phyloP scores from a whole-genome alignment of 2,797 vertebrate genomes.

The Craterocephalus amniculus region DNA sequence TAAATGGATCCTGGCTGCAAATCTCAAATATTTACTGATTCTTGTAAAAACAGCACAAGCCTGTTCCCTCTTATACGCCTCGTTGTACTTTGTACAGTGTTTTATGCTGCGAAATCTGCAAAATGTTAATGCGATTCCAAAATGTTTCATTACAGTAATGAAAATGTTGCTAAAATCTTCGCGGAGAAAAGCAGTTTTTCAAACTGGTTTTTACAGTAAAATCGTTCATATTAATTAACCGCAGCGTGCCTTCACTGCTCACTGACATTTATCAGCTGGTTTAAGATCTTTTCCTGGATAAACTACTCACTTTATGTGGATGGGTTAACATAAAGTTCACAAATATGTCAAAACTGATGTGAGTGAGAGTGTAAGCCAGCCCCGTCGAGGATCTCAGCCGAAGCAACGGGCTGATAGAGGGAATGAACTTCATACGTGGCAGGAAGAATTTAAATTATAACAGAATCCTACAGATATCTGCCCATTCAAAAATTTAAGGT shows the following conservation, averaged over 20 bases:
- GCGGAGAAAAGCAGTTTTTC: neutral
- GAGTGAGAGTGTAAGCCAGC: constrained; percentile 1
- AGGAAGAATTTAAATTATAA: neutral
- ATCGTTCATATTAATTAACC: neutral
- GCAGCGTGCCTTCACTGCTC: neutral
- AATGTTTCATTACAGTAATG: constrained; percentile 26
- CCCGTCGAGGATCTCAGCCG: neutral
- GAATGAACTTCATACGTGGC: neutral
- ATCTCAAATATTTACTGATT: constrained; percentile 46
- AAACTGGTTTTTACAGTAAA: constrained; percentile 25
- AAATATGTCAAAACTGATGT: neutral
- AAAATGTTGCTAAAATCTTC: neutral
- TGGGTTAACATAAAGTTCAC: neutral
- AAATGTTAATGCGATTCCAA: constrained; percentile 12
- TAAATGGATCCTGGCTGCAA: constrained; percentile 50
- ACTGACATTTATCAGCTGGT: constrained; percentile 24
- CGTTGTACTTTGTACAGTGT: neutral
- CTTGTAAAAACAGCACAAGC: constrained; percentile 18
- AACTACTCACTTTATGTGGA: constrained; percentile 2
- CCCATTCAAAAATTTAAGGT: neutral
- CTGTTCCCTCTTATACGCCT: neutral
- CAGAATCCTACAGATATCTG: constrained; percentile 6
- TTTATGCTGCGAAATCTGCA: constrained; percentile 9
- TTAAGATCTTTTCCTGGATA: constrained; percentile 27
- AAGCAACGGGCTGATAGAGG: neutral